Base-by-base conservation (phyloP, 2,888 invertebrate species). In the Andrena haemorrhoa region DNA sequence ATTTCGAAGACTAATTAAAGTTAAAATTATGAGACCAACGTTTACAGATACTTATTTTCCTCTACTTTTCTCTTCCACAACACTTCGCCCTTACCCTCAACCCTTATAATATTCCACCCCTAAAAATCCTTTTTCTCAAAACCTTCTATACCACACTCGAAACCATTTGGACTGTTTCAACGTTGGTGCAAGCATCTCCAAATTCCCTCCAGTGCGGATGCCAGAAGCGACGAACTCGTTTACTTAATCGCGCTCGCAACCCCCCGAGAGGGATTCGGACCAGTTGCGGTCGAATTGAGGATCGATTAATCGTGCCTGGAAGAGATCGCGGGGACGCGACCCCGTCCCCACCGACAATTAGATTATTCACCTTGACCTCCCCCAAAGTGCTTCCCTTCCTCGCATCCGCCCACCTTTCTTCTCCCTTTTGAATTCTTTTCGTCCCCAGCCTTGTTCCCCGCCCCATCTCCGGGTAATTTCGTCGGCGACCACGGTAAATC, bases 291-390 rank as follows among this genome's bases (percentile, higher is more conserved):
- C 60, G 26, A 56, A 66, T 47, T 2, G 61, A 20, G 65, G 31
- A 0, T 35, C 49, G 68, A 68, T 68, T 65, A 80, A 76, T 76
- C 63, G 49, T 33, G 26, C n/a, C 29, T 49, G 68, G 4, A 63
- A 41, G 41, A 33, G 41, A 23, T 41, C 16, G 35, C 69, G 60
- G 35, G 49, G 35, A n/a, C 53, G 49, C 58, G 49, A n/a, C 47
- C 51, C 51, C 29, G 35, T 51, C 68, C 10, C 3, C 10, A 35
- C 51, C 31, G 69, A 41, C 60, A 58, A 75, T 75, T 68, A 72
- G 65, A 72, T 78, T 72, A 75, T 77, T 78, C 82, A 65, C 83
- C 83, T 83, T 83, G 82, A 83, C 83, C 75, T 69, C 70, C 26
- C 47, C n/a, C 66, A 58, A 75, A 72, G 31, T 60, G 35, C 47